Percentiles rank a stretch among this genome's conserved stretches.
These are phyloP conservation scores for Meleagris gallopavo DNA, from an alignment of 2,113 vertebrate genomes.

Conservation along the genomic window DNA sequence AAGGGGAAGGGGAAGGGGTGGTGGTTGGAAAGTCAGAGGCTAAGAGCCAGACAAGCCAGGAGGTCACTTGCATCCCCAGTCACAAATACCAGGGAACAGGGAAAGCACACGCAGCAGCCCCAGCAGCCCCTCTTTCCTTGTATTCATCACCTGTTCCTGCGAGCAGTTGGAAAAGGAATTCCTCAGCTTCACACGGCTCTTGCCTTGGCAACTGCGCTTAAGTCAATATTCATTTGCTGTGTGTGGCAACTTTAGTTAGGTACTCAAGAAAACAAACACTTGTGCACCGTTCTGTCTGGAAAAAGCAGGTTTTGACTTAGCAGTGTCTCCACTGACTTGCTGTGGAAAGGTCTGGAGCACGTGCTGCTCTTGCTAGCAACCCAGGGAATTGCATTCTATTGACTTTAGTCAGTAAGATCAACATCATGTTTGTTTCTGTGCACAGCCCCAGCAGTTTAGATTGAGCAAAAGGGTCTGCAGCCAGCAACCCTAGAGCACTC, in stretches of 20 bases:
- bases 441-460: background rate
- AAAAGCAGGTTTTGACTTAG: background rate
- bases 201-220: background rate
- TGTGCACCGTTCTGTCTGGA: background rate
- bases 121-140: background rate
- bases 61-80: background rate
- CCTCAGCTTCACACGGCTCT: background rate
- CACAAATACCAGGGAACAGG: background rate
- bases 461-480: background rate
- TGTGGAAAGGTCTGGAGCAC: background rate
- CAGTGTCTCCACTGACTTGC: background rate
- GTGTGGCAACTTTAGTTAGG: background rate
- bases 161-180: background rate
- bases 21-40: background rate
- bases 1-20: too few relatives aligned
- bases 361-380: background rate
- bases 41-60: accelerated
- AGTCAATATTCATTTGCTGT: constrained; percentile 25
- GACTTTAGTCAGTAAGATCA: background rate
- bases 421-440: accelerated
- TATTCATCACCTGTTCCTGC: background rate
- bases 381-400: background rate
- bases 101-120: background rate
- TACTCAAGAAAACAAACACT: background rate
- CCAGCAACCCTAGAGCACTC: background rate